Evolutionary conservation across 92 coral and sea anemone species (phyloP), one percentile per base, ranked within the genome.

Genomic region (Umimayanthus kanabou): DNA sequence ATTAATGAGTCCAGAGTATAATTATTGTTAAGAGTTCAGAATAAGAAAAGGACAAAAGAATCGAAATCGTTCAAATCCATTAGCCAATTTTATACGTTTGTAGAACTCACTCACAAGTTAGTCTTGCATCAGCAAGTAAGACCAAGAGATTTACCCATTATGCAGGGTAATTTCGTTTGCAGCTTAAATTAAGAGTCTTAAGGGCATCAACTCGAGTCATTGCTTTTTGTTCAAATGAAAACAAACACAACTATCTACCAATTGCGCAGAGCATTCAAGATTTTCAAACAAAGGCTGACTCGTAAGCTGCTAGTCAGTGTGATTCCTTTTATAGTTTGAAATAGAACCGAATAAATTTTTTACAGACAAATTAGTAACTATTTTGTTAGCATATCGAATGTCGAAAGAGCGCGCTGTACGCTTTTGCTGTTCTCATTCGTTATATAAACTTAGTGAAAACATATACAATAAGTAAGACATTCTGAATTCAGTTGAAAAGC

Each of bases 21-120:
- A 80, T 80, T 80, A 80, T 80, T 80, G 85, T 15, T 7, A 80
- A 80, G 73, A 16, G n/a, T 80, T 58, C 20, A 43, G 82, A 78
- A 50, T 79, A 26, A 1, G 82, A 49, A 30, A 77, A 5, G 33
- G n/a, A 79, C 82, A 79, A 50, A 23, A 28, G 80, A 10, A 15
- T 47, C n/a, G 25, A 79, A 79, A 9, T 79, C 61, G 37, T 79
- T 79, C 53, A 55, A 29, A 30, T 40, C 22, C 65, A 75, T 57
- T 14, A 25, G n/a, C 69, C 49, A 16, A 55, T 10, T 23, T 14
- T 8, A 49, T 11, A 33, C 53, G 40, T 26, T 20, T 26, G 69
- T 47, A 47, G 39, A 55, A 79, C 22, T 57, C 45, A 57, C 3
- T 18, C 43, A 18, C 67, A 83, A 83, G 71, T 70, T 45, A 50